A percentile compares a stretch with the other conserved stretches of the same genome.
Conservation (phyloP, 2,797 vertebrate genomes). For the Ptychobarbus kaznakovi region DNA sequence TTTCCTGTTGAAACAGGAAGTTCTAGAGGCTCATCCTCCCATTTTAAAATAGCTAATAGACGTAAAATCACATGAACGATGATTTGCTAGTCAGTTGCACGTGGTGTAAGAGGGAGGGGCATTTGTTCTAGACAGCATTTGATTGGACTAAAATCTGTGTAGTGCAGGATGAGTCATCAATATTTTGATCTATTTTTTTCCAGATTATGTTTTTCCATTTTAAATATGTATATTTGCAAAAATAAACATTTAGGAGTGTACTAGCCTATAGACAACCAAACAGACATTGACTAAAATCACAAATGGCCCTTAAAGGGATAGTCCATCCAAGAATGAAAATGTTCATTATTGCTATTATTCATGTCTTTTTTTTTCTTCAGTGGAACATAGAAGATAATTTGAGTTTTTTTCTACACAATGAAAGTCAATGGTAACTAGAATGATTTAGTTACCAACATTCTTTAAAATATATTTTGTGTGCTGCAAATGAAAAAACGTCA, state of each 20-base stretch:
- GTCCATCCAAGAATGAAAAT: too few species aligned
- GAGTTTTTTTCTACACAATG: not conserved
- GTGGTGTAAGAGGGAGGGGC: not conserved
- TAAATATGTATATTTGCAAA: not conserved
- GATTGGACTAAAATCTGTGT: not conserved
- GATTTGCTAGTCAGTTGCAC: not conserved
- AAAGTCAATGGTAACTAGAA: not conserved
- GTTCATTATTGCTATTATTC: not conserved
- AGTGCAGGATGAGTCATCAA: not conserved
- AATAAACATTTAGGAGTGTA: not conserved
- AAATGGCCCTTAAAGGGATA: too few species aligned
- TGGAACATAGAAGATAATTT: not conserved
- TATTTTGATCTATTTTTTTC: not conserved
- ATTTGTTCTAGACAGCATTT: not conserved
- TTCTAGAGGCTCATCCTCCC: not conserved
- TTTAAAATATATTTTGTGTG: not conserved
- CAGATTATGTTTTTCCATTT: not conserved
- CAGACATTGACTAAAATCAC: not conserved
- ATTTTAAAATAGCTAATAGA: not conserved
- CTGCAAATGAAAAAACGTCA: not conserved
- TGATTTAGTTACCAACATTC: not conserved
- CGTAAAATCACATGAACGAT: not conserved
- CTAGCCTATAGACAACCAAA: not conserved
- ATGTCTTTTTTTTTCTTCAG: not conserved
- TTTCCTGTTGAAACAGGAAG: not conserved